These are phyloP conservation scores for Eremophila alpestris DNA, from an alignment of 2,797 vertebrate genomes.

Conservation along the genomic window DNA sequence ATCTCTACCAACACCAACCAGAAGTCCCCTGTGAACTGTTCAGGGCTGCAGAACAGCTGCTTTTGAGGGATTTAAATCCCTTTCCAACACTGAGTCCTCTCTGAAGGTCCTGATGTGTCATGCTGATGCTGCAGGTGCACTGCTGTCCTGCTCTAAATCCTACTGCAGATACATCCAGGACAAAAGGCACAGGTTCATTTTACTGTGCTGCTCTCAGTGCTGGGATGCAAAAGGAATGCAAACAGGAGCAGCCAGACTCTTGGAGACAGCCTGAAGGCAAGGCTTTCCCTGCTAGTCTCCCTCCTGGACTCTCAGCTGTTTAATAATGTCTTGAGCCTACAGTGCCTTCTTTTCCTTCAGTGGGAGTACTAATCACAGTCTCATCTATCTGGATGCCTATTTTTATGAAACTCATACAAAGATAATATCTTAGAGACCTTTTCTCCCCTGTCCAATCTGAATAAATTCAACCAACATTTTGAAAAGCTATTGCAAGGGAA, in stretches of 20 bases:
- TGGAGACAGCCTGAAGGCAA: background rate
- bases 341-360: background rate
- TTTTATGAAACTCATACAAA: conserved; percentile 61
- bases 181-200: background rate
- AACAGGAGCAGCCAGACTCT: background rate
- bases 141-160: background rate
- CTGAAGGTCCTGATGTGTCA: background rate
- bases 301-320: background rate
- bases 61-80: background rate
- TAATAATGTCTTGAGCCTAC: conserved; percentile 35
- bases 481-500: conserved; percentile 38
- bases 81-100: background rate
- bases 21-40: background rate
- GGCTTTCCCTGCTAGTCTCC: background rate
- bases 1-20: background rate
- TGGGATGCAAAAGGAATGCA: background rate
- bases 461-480: conserved; percentile 46
- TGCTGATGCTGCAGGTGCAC: background rate
- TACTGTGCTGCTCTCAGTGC: background rate
- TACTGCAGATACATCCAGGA: background rate
- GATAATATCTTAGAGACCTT: conserved; percentile 59
- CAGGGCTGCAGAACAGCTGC: background rate
- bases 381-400: conserved; percentile 23
- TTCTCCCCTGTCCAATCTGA: conserved; percentile 57
- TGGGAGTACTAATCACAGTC: conserved; percentile 12